These are phyloP conservation scores for Epinotia brunnichana DNA, from an alignment of 2,888 invertebrate species.

Conservation along the genomic window DNA sequence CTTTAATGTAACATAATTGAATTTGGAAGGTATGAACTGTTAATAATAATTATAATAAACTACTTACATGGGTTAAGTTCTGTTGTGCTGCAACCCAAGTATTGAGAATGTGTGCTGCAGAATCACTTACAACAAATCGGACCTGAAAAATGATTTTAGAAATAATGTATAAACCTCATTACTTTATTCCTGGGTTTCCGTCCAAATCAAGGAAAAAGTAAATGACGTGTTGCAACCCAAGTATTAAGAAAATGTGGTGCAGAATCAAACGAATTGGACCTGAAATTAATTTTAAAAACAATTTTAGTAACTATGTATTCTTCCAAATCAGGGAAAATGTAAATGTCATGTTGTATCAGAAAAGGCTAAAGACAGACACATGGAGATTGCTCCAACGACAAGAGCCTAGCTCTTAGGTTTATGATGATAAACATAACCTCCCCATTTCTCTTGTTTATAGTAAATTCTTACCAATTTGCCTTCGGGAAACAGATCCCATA, in stretches of 20 bases:
- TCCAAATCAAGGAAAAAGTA: neutral
- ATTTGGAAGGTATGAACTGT: neutral
- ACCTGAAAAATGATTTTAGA: slow-evolving; percentile 81
- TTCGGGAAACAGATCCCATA: slow-evolving; percentile 98
- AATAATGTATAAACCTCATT: neutral
- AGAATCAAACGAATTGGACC: slow-evolving; percentile 93
- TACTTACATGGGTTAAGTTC: slow-evolving; percentile 91
- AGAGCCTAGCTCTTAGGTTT: too few relatives aligned
- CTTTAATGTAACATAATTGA: too few relatives aligned
- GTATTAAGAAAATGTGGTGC: slow-evolving; percentile 92
- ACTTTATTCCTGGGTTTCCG: too few relatives aligned
- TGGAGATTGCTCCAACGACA: too few relatives aligned
- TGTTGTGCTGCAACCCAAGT: slow-evolving; percentile 93
- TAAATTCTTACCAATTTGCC: slow-evolving; percentile 89
- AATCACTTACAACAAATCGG: slow-evolving; percentile 93
- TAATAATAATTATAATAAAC: neutral
- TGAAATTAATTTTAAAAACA: slow-evolving; percentile 64
- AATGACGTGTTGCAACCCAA: slow-evolving; percentile 83
- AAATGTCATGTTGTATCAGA: too few relatives aligned
- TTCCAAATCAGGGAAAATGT: neutral
- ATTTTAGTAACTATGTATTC: neutral
- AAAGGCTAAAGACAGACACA: too few relatives aligned
- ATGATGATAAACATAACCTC: neutral
- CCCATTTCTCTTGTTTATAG: neutral
- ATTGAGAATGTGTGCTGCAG: slow-evolving; percentile 92